These are phyloP conservation scores for Triops cancriformis DNA, from an alignment of 1,140 invertebrate genomes.

Conservation along the genomic window DNA sequence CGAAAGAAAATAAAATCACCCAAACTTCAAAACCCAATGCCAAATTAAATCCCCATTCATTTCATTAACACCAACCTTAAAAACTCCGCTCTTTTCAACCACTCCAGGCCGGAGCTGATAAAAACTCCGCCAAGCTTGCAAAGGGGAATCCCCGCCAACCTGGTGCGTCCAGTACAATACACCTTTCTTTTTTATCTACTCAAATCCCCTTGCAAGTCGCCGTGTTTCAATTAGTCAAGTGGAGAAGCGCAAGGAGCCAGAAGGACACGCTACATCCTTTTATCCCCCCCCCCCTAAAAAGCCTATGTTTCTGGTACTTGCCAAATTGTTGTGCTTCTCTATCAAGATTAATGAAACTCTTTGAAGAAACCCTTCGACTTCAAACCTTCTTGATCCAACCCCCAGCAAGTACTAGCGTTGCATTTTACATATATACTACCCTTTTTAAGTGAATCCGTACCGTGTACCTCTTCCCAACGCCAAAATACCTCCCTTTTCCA, in stretches of 20 bases:
- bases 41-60: no score
- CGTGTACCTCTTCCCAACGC: neutral
- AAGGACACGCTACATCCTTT: neutral
- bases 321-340: neutral
- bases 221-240: constrained; percentile 14
- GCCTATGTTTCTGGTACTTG: neutral
- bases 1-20: no score
- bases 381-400: neutral
- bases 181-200: constrained; percentile 1
- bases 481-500: neutral
- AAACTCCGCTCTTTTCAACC: no score
- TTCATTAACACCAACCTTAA: no score
- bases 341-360: constrained; percentile 7
- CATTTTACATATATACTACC: no score
- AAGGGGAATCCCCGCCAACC: neutral
- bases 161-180: neutral
- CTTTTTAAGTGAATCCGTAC: neutral
- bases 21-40: no score
- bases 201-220: neutral
- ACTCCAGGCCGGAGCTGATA: neutral
- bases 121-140: neutral
- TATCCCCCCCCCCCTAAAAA: neutral
- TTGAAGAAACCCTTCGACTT: neutral
- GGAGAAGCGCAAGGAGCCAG: neutral
- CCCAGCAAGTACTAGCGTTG: neutral